Percentiles rank a stretch among this genome's conserved stretches.
Evolutionary conservation across 30 jellyfish, hydroid and myxozoan species (phyloP).

Genomic region (Haliclystus octoradiatus): DNA sequence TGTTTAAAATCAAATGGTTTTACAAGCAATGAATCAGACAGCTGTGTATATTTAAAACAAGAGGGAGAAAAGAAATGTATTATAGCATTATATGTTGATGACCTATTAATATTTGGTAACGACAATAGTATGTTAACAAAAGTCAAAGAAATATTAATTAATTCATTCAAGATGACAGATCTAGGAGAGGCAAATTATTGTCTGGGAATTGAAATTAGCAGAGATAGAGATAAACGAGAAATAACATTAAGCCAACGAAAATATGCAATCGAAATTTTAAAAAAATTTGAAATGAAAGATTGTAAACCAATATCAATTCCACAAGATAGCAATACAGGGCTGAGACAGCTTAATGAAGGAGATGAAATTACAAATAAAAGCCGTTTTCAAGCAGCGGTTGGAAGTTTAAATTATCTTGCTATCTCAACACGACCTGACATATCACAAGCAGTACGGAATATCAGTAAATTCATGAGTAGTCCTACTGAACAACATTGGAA

Average conservation of each 20-base stretch:
- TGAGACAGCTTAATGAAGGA: conserved; percentile 14
- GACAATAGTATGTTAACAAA: no score
- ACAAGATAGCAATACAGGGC: conserved; percentile 31
- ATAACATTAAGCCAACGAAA: no score
- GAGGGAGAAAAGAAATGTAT: conserved; percentile 13
- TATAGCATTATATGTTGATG: conserved; percentile 43
- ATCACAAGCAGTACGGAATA: conserved; percentile 22
- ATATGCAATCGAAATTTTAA: no score
- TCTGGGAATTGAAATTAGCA: conserved; percentile 37
- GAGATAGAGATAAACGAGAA: no score
- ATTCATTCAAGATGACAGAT: conserved; percentile 22
- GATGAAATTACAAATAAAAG: conserved; percentile 27
- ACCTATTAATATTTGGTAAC: conserved; percentile 28
- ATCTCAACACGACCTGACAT: conserved; percentile 34
- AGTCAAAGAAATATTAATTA: conserved; percentile 27
- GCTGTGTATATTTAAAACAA: conserved; percentile 11
- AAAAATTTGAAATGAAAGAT: conserved; percentile 30
- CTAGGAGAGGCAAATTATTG: no score
- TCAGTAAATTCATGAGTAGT: conserved; percentile 25
- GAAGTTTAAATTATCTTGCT: conserved; percentile 21
- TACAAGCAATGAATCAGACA: conserved; percentile 25
- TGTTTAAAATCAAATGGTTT: conserved; percentile 29
- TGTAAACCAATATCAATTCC: conserved; percentile 28
- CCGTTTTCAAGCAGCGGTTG: conserved; percentile 14
- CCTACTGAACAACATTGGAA: conserved; percentile 41